phyloP scores from a whole-genome alignment of 2,113 vertebrate species.

The Ceyx margarethae region DNA sequence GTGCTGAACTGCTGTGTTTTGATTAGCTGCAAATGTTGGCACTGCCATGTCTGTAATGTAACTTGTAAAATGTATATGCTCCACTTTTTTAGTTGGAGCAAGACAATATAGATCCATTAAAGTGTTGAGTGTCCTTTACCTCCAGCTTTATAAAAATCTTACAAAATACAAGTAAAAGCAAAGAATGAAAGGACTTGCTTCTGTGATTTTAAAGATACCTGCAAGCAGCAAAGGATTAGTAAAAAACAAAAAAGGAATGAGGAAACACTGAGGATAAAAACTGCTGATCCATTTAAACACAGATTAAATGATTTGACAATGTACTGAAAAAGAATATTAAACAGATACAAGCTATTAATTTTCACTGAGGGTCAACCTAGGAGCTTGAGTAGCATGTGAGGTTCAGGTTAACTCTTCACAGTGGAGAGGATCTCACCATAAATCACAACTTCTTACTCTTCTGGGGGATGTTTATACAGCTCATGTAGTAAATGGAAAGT shows the following conservation, averaged over 20 bases:
- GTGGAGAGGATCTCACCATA: background rate
- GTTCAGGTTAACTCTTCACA: slow-evolving; percentile 27
- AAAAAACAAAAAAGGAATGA: background rate
- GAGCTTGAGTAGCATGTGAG: background rate
- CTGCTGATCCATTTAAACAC: slow-evolving; percentile 31
- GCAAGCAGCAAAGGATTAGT: background rate
- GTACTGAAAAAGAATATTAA: slow-evolving; percentile 36
- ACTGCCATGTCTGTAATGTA: background rate
- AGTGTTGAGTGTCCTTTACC: background rate
- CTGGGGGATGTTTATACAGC: background rate
- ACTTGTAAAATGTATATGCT: background rate
- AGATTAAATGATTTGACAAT: slow-evolving; percentile 15
- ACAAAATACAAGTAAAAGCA: background rate
- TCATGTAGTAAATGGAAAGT: background rate
- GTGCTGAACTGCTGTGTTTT: slow-evolving; percentile 4
- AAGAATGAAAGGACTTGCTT: background rate
- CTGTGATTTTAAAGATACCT: background rate
- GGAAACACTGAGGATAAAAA: slow-evolving; percentile 38
- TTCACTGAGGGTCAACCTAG: slow-evolving; percentile 29
- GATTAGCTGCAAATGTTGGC: background rate
- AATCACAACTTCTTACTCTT: background rate
- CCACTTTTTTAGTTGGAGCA: background rate
- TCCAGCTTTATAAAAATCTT: background rate
- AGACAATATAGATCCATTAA: background rate
- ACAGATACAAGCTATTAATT: slow-evolving; percentile 49